Evolutionary conservation across 2,888 invertebrate species (phyloP).

Genomic region (Dolichopus griseipennis): DNA sequence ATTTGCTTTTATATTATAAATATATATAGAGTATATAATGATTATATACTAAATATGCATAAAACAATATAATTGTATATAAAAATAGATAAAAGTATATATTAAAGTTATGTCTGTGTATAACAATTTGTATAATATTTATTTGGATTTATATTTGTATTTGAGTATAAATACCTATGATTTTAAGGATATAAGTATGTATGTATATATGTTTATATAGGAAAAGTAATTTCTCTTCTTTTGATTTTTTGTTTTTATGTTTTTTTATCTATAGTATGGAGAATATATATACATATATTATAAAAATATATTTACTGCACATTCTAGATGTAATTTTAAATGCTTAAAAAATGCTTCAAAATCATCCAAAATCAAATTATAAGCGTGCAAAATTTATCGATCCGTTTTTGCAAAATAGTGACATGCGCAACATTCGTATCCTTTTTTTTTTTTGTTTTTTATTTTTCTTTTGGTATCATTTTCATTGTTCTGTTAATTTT

Average conservation of each 20-base stretch:
- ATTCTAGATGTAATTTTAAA: neutral
- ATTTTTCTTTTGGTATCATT: no score
- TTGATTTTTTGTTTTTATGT: no score
- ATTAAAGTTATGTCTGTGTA: no score
- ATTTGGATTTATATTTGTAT: no score
- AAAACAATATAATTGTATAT: neutral
- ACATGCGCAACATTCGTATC: neutral
- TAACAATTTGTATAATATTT: no score
- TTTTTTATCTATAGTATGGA: neutral
- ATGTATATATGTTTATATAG: neutral
- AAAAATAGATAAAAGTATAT: no score
- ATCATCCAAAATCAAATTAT: neutral
- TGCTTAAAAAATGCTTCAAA: neutral
- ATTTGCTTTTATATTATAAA: neutral
- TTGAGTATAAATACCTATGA: neutral
- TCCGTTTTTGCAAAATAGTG: neutral
- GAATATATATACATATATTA: no score
- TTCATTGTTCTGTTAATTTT: no score
- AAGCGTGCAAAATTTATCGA: slow-evolving; percentile 6
- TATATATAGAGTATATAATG: neutral
- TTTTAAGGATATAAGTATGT: neutral
- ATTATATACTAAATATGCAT: neutral
- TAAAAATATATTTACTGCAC: neutral
- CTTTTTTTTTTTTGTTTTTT: neutral
- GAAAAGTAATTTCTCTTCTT: neutral